Evolutionary conservation across 2,888 invertebrate species (phyloP).

Genomic region (Cataglyphis albicans): DNA sequence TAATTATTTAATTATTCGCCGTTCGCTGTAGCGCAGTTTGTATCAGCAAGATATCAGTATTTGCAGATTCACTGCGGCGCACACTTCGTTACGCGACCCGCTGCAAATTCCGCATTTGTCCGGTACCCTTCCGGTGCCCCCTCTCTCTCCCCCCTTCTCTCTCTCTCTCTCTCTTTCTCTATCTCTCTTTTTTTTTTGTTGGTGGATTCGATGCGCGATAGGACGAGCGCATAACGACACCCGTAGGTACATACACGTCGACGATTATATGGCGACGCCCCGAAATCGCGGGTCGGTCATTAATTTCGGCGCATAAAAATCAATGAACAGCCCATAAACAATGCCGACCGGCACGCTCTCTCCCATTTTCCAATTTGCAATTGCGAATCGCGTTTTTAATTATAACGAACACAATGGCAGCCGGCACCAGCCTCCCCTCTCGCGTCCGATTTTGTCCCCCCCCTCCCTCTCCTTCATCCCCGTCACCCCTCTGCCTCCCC

Average conservation of each 20-base stretch:
- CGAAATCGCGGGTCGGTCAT: constrained; percentile 84
- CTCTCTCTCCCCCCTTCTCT: neutral
- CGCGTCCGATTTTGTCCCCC: constrained; percentile 60
- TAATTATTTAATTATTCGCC: constrained; percentile 66
- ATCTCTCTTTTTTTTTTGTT: constrained; percentile 41
- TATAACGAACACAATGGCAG: constrained; percentile 86
- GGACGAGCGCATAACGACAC: constrained; percentile 73
- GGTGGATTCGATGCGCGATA: constrained; percentile 64
- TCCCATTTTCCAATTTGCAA: constrained; percentile 86
- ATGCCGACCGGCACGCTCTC: constrained; percentile 77
- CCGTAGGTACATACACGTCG: constrained; percentile 77
- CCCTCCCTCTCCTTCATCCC: constrained; percentile 5
- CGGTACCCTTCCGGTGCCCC: constrained; percentile 71
- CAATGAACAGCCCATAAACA: constrained; percentile 86
- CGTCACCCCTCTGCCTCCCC: constrained; percentile 18
- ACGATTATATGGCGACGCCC: constrained; percentile 81
- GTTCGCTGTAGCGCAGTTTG: constrained; percentile 25
- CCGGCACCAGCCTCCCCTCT: constrained; percentile 59
- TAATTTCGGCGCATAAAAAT: constrained; percentile 86
- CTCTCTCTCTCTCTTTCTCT: neutral
- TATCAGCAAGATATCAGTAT: constrained; percentile 73
- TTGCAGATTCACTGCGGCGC: constrained; percentile 50
- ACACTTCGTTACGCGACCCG: constrained; percentile 51
- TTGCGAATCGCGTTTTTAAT: constrained; percentile 86
- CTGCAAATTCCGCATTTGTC: constrained; percentile 74